phyloP scores from a whole-genome alignment of 2,888 invertebrate genomes.

The Alcis repandata region DNA sequence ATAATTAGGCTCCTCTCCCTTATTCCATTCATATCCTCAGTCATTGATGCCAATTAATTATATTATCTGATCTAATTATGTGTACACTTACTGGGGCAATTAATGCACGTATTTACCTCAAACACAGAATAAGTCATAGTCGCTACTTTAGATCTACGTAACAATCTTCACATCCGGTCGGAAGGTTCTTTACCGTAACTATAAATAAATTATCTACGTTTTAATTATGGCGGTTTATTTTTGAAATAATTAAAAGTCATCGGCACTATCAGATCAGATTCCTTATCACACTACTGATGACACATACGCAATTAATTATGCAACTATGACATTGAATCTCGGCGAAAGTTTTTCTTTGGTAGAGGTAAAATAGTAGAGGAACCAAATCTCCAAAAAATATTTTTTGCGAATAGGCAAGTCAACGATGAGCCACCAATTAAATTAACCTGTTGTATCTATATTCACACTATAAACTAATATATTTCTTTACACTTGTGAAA shows the following conservation, averaged over 20 bases:
- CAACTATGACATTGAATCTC: too few species aligned
- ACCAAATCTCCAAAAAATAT: too few species aligned
- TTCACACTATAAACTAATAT: too few species aligned
- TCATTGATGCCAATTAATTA: slow-evolving; percentile 1
- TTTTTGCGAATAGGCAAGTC: too few species aligned
- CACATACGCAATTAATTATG: too few species aligned
- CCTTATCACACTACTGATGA: neutral
- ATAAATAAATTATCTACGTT: neutral
- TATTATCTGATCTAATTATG: neutral
- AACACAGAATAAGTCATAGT: neutral
- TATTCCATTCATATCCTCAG: neutral
- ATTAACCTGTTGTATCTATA: too few species aligned
- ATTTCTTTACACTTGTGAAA: too few species aligned
- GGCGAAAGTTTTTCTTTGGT: too few species aligned
- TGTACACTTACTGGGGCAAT: neutral
- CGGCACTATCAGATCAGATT: neutral
- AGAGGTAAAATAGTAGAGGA: too few species aligned
- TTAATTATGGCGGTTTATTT: neutral
- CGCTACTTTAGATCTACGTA: slow-evolving; percentile 10
- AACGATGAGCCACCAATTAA: too few species aligned
- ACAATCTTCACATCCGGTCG: slow-evolving; percentile 19
- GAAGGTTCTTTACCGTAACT: slow-evolving; percentile 28
- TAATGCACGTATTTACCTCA: slow-evolving; percentile 15
- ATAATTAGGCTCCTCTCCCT: too few species aligned
- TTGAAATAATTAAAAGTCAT: neutral